Conservation (phyloP, 2,113 vertebrate species). For the Myrmophylax atrothorax region DNA sequence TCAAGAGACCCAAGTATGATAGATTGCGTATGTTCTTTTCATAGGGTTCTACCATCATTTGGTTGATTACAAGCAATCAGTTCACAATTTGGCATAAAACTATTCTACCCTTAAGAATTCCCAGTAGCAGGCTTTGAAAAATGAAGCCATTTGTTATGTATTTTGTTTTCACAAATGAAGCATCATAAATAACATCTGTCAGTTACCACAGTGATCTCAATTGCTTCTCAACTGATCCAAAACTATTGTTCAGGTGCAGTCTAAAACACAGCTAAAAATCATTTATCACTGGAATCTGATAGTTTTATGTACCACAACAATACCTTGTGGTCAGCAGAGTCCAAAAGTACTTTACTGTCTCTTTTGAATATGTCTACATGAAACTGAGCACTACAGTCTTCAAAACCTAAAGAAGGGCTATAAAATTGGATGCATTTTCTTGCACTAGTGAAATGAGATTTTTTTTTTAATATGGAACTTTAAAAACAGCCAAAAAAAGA, state of each 20-base stretch:
- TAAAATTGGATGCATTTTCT: background rate
- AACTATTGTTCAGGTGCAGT: background rate
- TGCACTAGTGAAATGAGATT: background rate
- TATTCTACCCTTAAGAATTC: background rate
- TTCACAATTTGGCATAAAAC: slow-evolving; percentile 51
- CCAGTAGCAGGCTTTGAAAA: slow-evolving; percentile 22
- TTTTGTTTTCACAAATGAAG: slow-evolving; percentile 28
- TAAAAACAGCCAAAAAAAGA: background rate
- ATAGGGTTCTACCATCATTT: slow-evolving; percentile 25
- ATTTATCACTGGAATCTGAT: background rate
- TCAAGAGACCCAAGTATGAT: slow-evolving; percentile 13
- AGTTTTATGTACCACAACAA: background rate
- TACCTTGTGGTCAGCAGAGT: background rate
- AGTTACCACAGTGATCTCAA: slow-evolving; percentile 4
- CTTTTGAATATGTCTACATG: background rate
- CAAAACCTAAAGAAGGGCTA: background rate
- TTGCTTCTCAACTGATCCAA: background rate
- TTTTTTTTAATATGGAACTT: background rate
- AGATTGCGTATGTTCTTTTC: background rate
- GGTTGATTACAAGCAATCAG: slow-evolving; percentile 58
- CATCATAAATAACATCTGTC: slow-evolving; percentile 51
- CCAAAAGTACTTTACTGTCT: background rate
- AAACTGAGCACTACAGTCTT: background rate
- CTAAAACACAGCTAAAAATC: background rate
- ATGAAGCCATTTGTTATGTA: slow-evolving; percentile 20